These are phyloP conservation scores for Callaeas wilsoni DNA, from an alignment of 2,113 vertebrate genomes.

Conservation along the genomic window DNA sequence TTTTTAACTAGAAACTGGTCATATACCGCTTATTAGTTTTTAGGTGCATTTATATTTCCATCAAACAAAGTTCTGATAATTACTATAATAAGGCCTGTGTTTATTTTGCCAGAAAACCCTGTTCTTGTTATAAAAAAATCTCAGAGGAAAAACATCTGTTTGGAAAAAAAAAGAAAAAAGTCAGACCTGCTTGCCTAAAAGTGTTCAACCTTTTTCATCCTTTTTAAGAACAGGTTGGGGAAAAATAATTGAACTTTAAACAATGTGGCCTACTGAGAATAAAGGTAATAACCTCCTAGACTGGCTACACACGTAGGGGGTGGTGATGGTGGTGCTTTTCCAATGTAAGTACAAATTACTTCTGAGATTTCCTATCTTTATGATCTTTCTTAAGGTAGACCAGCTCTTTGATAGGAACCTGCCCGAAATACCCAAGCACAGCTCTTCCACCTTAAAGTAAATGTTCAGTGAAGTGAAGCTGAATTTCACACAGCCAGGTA, in stretches of 20 bases:
- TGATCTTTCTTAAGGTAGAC: background rate
- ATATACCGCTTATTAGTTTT: background rate
- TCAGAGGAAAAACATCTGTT: background rate
- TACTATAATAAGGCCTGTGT: background rate
- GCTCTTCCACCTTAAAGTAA: background rate
- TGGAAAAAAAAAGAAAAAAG: background rate
- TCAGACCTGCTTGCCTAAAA: background rate
- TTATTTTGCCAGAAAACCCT: background rate
- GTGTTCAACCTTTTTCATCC: background rate
- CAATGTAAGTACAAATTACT: background rate
- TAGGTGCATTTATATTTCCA: background rate
- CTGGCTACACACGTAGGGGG: background rate
- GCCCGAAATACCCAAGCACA: background rate
- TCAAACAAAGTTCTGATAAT: background rate
- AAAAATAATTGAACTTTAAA: background rate
- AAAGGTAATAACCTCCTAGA: background rate
- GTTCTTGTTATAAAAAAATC: background rate
- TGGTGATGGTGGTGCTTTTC: background rate
- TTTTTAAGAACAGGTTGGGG: background rate
- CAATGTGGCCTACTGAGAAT: background rate
- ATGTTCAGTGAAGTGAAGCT: background rate
- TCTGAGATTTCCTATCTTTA: background rate
- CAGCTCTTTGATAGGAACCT: background rate
- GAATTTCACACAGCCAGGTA: background rate
- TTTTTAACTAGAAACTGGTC: background rate